Evolutionary conservation across 2,113 vertebrate species (phyloP), one percentile per base, ranked within the genome.

Genomic region (Anarhynchus alexandrinus): DNA sequence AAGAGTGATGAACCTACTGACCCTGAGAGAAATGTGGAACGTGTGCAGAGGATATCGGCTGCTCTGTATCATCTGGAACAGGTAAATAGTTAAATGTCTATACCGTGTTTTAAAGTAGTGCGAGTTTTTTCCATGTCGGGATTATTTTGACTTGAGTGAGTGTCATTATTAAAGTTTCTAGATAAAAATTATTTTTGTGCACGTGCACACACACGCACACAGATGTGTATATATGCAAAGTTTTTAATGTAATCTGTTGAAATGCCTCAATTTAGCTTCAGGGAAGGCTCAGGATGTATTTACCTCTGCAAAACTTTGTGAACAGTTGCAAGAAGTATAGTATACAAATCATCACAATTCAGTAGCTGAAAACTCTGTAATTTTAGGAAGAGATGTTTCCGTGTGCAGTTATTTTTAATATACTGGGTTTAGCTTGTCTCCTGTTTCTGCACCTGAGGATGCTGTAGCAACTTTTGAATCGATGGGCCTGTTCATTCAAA

Each of bases 31-130:
- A 97, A 97, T 8, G 98, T 99, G 82, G 99, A 99, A 79, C 99
- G 99, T 15, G 99, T 99, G 52, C 99, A 99, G 98, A 99, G 99
- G 93, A 99, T 99, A 97, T 99, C 99, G 43, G 99, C 99, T 76
- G 99, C 99, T 23, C 98, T 99, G 47, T 99, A 99, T 96, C 99
- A 99, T 96, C 98, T 99, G 93, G 99, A 99, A 74, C 98, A 98
- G 98, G 98, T 98, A 92, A 74, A 73, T 40, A 58, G 20, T 20
- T 52, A 80, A 83, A 62, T 23, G 22, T 38, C 21, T 69, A 2
- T 38, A 47, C 15, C 19, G 3, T 30, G 15, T 19, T 91, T 91
- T 71, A 52, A 88, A 70, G 20, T 23, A 65, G 34, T 22, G 23
- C 43, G 42, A 54, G 5, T 38, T 61, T 88, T 91, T 43, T 58